These are phyloP conservation scores for Drosophila repleta DNA, from an alignment of 1,140 invertebrate genomes.

Conservation along the genomic window DNA sequence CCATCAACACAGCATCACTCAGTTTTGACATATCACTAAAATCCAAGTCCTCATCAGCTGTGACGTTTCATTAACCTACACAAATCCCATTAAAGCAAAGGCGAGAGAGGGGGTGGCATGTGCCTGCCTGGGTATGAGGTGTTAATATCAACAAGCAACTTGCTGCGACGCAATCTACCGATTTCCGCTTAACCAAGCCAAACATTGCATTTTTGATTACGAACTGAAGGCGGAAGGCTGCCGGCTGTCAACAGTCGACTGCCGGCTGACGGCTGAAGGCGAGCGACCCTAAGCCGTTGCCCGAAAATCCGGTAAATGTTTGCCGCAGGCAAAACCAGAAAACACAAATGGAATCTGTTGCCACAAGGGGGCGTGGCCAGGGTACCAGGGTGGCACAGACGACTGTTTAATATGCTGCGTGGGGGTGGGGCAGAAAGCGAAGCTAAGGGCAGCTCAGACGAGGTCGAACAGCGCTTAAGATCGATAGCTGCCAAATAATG, in stretches of 20 bases:
- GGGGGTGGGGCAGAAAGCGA: no score
- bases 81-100: conserved; percentile 12
- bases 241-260: no score
- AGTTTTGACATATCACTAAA: conserved; percentile 82
- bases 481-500: conserved; percentile 31
- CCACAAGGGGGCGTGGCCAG: neutral
- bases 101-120: neutral
- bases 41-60: conserved; percentile 75
- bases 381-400: conserved; percentile 19
- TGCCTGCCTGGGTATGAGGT: conserved; percentile 35
- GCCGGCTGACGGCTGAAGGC: conserved; percentile 22
- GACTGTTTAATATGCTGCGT: conserved; percentile 13
- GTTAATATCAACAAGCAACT: conserved; percentile 75
- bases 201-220: conserved; percentile 82
- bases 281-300: conserved; percentile 56
- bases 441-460: neutral
- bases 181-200: conserved; percentile 82
- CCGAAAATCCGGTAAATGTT: conserved; percentile 44
- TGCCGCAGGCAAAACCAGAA: conserved; percentile 38
- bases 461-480: conserved; percentile 19
- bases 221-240: no score
- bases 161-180: conserved; percentile 77
- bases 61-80: conserved; percentile 79
- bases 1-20: conserved; percentile 78
- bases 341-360: conserved; percentile 21